These are phyloP conservation scores for Harlomillsia oculata DNA, from an alignment of 1,140 invertebrate genomes.

Conservation along the genomic window DNA sequence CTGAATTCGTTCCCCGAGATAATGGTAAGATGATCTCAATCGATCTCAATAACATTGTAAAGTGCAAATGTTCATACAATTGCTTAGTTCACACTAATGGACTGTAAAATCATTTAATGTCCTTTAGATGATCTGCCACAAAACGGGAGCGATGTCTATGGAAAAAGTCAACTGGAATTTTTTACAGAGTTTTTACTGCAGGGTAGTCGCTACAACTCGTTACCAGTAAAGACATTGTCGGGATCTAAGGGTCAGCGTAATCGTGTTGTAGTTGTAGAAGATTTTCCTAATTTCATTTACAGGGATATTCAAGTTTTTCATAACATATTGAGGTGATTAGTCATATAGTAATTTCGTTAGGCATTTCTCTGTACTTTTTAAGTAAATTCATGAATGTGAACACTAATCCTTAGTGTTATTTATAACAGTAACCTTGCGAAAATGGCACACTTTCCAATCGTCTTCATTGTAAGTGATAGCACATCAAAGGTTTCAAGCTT, in stretches of 20 bases:
- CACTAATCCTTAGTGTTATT: too few relatives aligned
- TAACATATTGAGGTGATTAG: constrained; percentile 18
- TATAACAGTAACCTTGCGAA: too few relatives aligned
- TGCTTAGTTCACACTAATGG: not conserved
- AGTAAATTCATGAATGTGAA: too few relatives aligned
- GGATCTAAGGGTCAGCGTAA: not conserved
- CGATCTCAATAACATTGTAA: not conserved
- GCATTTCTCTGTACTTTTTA: too few relatives aligned
- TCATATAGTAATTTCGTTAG: too few relatives aligned
- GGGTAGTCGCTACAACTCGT: constrained; percentile 18
- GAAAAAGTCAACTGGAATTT: constrained; percentile 12
- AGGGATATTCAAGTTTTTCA: constrained; percentile 17
- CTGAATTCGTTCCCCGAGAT: constrained; percentile 11
- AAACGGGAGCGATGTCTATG: constrained; percentile 14
- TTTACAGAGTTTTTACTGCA: constrained; percentile 29
- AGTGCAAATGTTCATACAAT: not conserved
- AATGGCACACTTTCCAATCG: constrained; percentile 7
- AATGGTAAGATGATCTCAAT: not conserved
- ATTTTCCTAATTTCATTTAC: constrained; percentile 29
- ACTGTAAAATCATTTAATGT: too few relatives aligned
- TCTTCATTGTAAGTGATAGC: constrained; percentile 27
- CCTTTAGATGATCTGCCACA: too few relatives aligned
- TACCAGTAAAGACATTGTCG: constrained; percentile 23
- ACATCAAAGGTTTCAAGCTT: constrained; percentile 4
- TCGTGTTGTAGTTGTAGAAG: constrained; percentile 24